Percentiles rank a stretch among this genome's conserved stretches.
These are phyloP conservation scores for Mallotus villosus DNA, from an alignment of 2,797 vertebrate species.

Conservation along the genomic window DNA sequence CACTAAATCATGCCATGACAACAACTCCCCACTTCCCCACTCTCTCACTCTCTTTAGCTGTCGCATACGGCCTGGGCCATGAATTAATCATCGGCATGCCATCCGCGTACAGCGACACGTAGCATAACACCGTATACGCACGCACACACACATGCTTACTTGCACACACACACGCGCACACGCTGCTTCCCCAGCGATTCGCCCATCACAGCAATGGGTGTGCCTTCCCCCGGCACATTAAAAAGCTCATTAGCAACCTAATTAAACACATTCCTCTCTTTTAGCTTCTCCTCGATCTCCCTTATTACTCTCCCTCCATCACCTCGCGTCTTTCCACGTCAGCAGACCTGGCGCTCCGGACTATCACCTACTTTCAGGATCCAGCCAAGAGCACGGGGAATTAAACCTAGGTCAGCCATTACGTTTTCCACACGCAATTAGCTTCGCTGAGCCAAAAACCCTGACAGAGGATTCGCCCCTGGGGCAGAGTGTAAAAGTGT, in stretches of 20 bases:
- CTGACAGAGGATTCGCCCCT: slow-evolving; percentile 60
- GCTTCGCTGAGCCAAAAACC: slow-evolving; percentile 61
- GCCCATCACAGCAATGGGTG: slow-evolving; percentile 52
- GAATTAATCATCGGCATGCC: slow-evolving; percentile 74
- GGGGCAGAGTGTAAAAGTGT: slow-evolving; percentile 51
- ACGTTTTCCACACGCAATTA: slow-evolving; percentile 77
- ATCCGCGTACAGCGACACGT: slow-evolving; percentile 61
- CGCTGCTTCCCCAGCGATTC: slow-evolving; percentile 20
- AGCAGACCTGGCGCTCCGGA: slow-evolving; percentile 64
- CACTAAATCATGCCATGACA: slow-evolving; percentile 72
- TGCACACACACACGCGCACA: slow-evolving; percentile 21
- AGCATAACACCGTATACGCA: slow-evolving; percentile 47
- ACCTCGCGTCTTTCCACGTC: slow-evolving; percentile 71
- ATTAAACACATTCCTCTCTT: slow-evolving; percentile 84
- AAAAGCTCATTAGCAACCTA: slow-evolving; percentile 84
- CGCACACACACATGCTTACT: slow-evolving; percentile 24
- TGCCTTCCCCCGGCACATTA: slow-evolving; percentile 73
- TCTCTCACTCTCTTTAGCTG: slow-evolving; percentile 27
- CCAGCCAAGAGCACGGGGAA: slow-evolving; percentile 68
- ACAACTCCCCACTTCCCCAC: slow-evolving; percentile 50
- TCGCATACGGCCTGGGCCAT: slow-evolving; percentile 73
- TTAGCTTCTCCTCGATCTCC: slow-evolving; percentile 80
- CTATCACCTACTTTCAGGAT: slow-evolving; percentile 67
- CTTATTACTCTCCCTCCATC: slow-evolving; percentile 79
- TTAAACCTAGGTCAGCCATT: slow-evolving; percentile 74